Base-by-base conservation (phyloP, 2,797 vertebrate genomes). In the Enoplosus armatus region DNA sequence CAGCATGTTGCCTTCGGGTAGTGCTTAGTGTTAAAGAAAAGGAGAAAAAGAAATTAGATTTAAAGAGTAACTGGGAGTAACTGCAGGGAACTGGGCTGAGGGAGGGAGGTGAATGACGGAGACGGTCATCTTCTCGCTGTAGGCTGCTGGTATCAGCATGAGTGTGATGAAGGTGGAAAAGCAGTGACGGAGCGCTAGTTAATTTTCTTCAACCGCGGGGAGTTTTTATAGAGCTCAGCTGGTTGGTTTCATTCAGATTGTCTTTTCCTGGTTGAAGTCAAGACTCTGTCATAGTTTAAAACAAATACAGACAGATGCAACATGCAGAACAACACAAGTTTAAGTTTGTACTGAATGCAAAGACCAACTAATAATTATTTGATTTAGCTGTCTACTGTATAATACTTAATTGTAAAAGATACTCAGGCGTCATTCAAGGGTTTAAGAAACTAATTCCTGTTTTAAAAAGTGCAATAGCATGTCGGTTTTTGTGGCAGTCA, bases 1-100 rank as follows among this genome's bases (percentile, higher is more conserved):
- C 77, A 58, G 58, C 80, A 56, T 16, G 70, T 67, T 59, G 77
- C 82, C 86, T 74, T 35, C 43, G 82, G 86, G 71, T 47, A 39
- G 43, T 18, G 54, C 81, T 84, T 37, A 8, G 43, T 65, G 72
- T 59, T 14, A 0, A 70, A 72, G 58, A 59, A 68, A 18, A 68
- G 9, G 18, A 72, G 43, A 6, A 3, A 26, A 20, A 59, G 37
- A 59, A 39, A 41, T 43, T 2, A 0, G 48, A 75, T 76, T 77
- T 58, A 6, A 75, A 72, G 59, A 68, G 68, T 67, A 41, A 67
- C 2, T 65, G 55, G 33, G 27, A 61, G 41, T 51, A n/a, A n/a
- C n/a, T n/a, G 67, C 5, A 18, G 35, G 59, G 56, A 63, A 39
- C 48, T 12, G 85, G 84, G 79, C 50, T 5, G 4, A 59, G 71